phyloP scores from a whole-genome alignment of 2,113 vertebrate genomes.

The Macrotus californicus region DNA sequence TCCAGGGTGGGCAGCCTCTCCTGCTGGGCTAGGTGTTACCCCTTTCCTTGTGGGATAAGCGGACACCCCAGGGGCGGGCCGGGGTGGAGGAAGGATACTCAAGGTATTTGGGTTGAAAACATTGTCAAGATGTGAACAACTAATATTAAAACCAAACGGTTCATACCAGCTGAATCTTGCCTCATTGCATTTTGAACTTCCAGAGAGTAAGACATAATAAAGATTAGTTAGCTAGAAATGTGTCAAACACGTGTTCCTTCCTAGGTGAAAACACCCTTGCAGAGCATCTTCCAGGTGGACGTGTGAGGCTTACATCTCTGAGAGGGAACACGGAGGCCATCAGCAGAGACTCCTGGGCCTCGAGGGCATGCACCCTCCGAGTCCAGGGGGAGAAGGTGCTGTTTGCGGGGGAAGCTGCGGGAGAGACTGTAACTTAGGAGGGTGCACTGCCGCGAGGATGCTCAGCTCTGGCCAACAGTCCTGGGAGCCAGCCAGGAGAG shows the following conservation, averaged over 20 bases:
- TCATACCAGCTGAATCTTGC: neutral
- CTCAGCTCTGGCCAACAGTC: neutral
- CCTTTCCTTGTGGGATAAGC: neutral
- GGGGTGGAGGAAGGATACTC: neutral
- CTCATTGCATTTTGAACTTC: neutral
- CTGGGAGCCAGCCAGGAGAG: neutral
- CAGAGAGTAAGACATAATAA: neutral
- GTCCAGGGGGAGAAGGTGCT: neutral
- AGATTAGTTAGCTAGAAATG: neutral
- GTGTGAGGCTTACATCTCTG: rapidly evolving
- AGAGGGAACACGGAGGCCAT: neutral
- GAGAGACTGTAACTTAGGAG: neutral
- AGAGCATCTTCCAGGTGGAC: rapidly evolving
- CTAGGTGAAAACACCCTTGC: neutral
- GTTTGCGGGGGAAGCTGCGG: neutral
- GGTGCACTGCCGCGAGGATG: rapidly evolving
- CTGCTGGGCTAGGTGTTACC: neutral
- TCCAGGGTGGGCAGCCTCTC: neutral
- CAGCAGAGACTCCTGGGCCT: neutral
- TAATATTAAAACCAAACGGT: neutral
- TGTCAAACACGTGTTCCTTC: neutral
- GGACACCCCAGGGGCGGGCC: too few species aligned
- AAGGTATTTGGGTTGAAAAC: neutral
- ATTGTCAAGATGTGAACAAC: neutral
- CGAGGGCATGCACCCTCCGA: rapidly evolving